These are phyloP conservation scores for Amblyopsis rosae DNA, from an alignment of 2,113 vertebrate species.

Conservation along the genomic window DNA sequence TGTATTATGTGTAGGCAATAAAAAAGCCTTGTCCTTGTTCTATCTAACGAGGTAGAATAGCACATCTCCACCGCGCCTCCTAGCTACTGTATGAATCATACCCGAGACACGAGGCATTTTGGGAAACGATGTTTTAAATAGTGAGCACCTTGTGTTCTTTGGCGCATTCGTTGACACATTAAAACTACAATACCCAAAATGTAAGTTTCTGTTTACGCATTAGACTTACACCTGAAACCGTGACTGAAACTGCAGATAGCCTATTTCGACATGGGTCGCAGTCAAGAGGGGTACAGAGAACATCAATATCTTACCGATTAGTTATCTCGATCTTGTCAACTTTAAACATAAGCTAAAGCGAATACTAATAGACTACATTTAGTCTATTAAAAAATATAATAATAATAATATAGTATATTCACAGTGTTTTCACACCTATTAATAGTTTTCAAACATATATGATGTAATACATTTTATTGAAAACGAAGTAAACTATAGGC, in stretches of 20 bases:
- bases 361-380: neutral
- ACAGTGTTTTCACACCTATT: too few species aligned
- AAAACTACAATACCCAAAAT: conserved; percentile 65
- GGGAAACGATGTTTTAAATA: conserved; percentile 65
- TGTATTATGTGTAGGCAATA: too few species aligned
- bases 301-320: too few species aligned
- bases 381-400: neutral
- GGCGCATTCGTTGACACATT: neutral
- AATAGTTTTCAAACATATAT: too few species aligned
- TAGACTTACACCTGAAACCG: conserved; percentile 71
- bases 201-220: conserved; percentile 40
- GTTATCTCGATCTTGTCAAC: too few species aligned
- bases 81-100: conserved; percentile 19
- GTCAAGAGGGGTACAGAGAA: neutral
- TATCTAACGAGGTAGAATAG: too few species aligned
- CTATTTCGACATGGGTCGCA: conserved; percentile 60
- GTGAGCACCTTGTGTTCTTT: neutral
- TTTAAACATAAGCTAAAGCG: neutral
- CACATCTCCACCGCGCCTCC: conserved; percentile 11
- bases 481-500: too few species aligned
- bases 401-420: neutral
- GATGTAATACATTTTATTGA: too few species aligned
- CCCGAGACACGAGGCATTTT: conserved; percentile 46
- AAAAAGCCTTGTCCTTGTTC: too few species aligned
- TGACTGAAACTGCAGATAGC: conserved; percentile 68